Evolutionary conservation across 2,113 vertebrate genomes (phyloP).

Genomic region (Polyodon spathula): DNA sequence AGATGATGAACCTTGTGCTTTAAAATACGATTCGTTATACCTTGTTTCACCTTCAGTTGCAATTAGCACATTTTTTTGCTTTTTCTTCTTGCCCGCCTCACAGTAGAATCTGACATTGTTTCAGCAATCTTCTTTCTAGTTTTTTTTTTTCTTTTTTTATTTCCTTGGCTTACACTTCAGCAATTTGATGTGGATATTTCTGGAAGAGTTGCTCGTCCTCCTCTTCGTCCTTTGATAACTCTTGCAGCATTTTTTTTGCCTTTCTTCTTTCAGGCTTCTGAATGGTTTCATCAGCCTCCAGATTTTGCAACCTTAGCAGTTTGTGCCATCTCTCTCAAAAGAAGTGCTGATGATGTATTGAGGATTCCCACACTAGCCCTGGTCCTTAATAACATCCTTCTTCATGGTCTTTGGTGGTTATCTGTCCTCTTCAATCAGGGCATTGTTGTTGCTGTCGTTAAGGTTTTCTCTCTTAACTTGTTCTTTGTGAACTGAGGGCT

Average conservation of each 20-base stretch:
- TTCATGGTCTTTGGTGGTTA: conserved; percentile 39
- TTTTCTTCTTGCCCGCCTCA: conserved; percentile 65
- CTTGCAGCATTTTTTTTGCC: conserved; percentile 39
- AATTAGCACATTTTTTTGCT: conserved; percentile 69
- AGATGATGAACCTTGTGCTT: no score
- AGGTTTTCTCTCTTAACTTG: conserved; percentile 51
- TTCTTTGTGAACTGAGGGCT: conserved; percentile 65
- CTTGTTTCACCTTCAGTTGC: conserved; percentile 56
- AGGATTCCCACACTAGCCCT: conserved; percentile 38
- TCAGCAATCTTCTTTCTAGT: conserved; percentile 56
- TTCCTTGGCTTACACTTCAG: conserved; percentile 61
- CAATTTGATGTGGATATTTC: conserved; percentile 69
- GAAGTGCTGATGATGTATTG: conserved; percentile 24
- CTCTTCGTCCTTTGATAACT: conserved; percentile 31
- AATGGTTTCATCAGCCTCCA: conserved; percentile 33
- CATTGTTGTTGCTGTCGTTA: conserved; percentile 43
- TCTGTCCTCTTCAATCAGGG: conserved; percentile 42
- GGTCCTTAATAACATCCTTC: conserved; percentile 44
- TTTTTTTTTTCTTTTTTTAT: conserved; percentile 65
- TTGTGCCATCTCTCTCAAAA: conserved; percentile 22
- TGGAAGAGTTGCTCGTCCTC: conserved; percentile 64
- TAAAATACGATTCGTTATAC: conserved; percentile 44
- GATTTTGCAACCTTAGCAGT: conserved; percentile 27
- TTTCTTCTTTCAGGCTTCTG: conserved; percentile 44
- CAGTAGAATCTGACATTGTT: conserved; percentile 43